Evolutionary conservation across 2,113 vertebrate species (phyloP).

Genomic region (Thamnaconus septentrionalis): DNA sequence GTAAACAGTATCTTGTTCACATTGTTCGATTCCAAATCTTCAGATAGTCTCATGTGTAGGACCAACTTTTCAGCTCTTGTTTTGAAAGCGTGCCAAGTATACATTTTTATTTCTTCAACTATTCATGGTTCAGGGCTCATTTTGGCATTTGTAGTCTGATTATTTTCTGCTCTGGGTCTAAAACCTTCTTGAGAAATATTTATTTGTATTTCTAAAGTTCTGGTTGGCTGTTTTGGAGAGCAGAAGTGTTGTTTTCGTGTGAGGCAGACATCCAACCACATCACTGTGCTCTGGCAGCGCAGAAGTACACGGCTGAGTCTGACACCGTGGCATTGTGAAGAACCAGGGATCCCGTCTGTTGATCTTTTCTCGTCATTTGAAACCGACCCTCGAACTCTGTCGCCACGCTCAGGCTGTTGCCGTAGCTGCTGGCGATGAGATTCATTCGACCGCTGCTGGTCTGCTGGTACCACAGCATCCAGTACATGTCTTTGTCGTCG

Average conservation of each 20-base stretch:
- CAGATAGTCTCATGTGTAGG: too few relatives aligned
- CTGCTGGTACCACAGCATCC: slow-evolving; percentile 69
- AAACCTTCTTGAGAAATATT: too few relatives aligned
- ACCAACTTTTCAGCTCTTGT: too few relatives aligned
- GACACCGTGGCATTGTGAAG: slow-evolving; percentile 13
- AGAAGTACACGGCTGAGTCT: slow-evolving; percentile 66
- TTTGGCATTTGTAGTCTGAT: too few relatives aligned
- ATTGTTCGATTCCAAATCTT: too few relatives aligned
- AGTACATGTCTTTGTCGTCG: accelerated
- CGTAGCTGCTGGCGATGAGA: slow-evolving; percentile 52
- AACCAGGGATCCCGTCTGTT: slow-evolving; percentile 24
- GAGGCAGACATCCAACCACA: slow-evolving; percentile 26
- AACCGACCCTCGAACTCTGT: slow-evolving; percentile 32
- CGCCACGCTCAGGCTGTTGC: background rate
- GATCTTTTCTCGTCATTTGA: background rate
- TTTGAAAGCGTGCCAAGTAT: too few relatives aligned
- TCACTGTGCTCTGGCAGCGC: slow-evolving; percentile 66
- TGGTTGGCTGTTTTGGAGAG: too few relatives aligned
- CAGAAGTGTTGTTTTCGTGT: slow-evolving; percentile 36
- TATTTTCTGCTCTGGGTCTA: too few relatives aligned
- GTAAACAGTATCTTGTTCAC: too few relatives aligned
- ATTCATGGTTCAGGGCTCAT: too few relatives aligned
- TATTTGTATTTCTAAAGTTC: too few relatives aligned
- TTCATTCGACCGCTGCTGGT: slow-evolving; percentile 15
- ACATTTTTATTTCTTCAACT: too few relatives aligned